Base-by-base conservation (phyloP, 1,140 invertebrate species). In the Thaumatotibia leucotreta region DNA sequence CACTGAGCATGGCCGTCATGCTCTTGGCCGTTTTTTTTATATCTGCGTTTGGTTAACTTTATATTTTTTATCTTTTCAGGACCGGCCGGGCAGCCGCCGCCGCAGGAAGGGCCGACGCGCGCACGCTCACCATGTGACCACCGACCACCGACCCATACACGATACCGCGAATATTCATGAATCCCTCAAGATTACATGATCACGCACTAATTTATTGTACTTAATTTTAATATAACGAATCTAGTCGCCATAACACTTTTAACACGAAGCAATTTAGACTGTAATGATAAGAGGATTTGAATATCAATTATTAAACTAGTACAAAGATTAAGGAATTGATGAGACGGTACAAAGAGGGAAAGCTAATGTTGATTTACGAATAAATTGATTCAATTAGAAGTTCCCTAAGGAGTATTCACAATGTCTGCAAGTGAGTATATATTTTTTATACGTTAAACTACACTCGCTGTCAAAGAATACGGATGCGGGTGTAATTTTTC, bases 211-310 rank as follows among this genome's bases (percentile, higher is more conserved):
- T 83, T 87, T 84, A 84, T 82, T 88, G 67, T 84, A 83, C 74
- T 76, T 78, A 80, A 88, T 76, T 84, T 80, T 82, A 83, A 75
- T 68, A 75, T 77, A 72, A 89, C 87, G 83, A 89, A 81, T 88
- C 87, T 88, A 89, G 86, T 89, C 86, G 80, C 79, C 68, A 78
- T 84, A 86, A 84, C 84, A 86, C 80, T 86, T 82, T 82, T 84
- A 81, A 88, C 72, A 80, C 77, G 79, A 84, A 86, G 80, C 76
- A 83, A 86, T 82, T 85, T 84, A 84, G 77, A 82, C 73, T 76
- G 67, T 71, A 79, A 76, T 76, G 20, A 62, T 78, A 76, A 79
- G 58, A 68, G 45, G 62, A 69, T 71, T 73, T 66, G 68, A 76
- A 58, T 65, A 76, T 72, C 66, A 49, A 76, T 61, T 73, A 73